Percentiles rank a stretch among this genome's conserved stretches.
phyloP scores from a whole-genome alignment of 2,113 vertebrate genomes.

The Hippocampus comes region DNA sequence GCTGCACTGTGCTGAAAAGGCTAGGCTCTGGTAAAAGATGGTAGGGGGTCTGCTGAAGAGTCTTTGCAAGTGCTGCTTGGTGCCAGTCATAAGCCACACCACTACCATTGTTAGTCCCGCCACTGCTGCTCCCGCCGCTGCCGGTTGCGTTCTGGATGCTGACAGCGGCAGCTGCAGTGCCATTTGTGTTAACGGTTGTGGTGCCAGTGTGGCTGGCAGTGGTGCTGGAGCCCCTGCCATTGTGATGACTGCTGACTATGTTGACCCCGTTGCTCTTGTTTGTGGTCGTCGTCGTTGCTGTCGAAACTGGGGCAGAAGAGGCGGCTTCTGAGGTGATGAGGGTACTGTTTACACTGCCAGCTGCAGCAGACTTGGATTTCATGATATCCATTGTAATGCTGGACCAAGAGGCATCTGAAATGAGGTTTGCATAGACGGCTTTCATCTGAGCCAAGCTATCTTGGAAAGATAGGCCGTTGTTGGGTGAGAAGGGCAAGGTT shows the following conservation, averaged over 20 bases:
- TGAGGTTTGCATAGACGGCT: slow-evolving; percentile 98
- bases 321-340: slow-evolving; percentile 55
- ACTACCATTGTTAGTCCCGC: slow-evolving; percentile 68
- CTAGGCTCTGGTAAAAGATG: slow-evolving; percentile 96
- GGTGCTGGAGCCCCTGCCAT: slow-evolving; percentile 76
- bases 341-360: slow-evolving; percentile 55
- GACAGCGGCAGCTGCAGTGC: slow-evolving; percentile 60
- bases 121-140: slow-evolving; percentile 71
- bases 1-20: slow-evolving; percentile 98
- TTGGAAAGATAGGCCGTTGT: slow-evolving; percentile 84
- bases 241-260: slow-evolving; percentile 64
- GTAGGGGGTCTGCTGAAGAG: slow-evolving; percentile 91
- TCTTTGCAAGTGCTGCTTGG: slow-evolving; percentile 96
- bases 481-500: slow-evolving; percentile 60
- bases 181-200: slow-evolving; percentile 62
- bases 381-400: slow-evolving; percentile 92
- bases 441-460: slow-evolving; percentile 99
- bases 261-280: slow-evolving; percentile 66
- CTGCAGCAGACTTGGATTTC: slow-evolving; percentile 78
- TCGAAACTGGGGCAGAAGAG: slow-evolving; percentile 54
- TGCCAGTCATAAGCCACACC: slow-evolving; percentile 97
- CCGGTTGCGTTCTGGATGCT: slow-evolving; percentile 67
- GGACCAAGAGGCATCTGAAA: slow-evolving; percentile 97
- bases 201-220: slow-evolving; percentile 63
- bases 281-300: slow-evolving; percentile 45